Evolutionary conservation across 2,113 vertebrate genomes (phyloP).

Genomic region (Ranitomeya imitator): DNA sequence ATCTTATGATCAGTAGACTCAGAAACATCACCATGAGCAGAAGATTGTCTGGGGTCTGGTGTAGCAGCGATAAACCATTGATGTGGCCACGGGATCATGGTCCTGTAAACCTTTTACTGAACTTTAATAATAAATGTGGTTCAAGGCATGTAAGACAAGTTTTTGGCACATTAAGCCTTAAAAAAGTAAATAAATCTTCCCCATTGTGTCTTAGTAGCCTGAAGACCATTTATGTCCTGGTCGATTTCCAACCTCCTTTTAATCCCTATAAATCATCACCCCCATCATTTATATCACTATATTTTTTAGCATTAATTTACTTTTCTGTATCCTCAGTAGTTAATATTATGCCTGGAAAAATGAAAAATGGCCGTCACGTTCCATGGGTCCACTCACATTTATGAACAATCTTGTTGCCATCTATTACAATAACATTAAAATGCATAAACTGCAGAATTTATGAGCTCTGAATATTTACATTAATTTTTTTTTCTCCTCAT

Average conservation of each 20-base stretch:
- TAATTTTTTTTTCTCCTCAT: neutral
- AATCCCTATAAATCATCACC: neutral
- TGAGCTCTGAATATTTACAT: constrained; percentile 8
- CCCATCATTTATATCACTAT: constrained; percentile 1
- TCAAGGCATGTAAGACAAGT: no score
- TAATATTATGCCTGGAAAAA: neutral
- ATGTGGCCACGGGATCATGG: no score
- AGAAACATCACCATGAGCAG: no score
- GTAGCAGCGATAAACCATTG: no score
- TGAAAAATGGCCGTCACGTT: neutral
- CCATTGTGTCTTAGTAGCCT: neutral
- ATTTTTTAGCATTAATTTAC: neutral
- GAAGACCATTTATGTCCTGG: neutral
- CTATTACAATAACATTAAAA: constrained; percentile 25
- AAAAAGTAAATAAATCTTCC: no score
- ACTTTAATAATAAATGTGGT: no score
- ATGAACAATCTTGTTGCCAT: neutral
- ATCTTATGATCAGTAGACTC: no score
- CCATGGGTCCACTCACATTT: neutral
- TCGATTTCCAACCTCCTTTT: neutral
- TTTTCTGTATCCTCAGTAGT: neutral
- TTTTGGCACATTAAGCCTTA: no score
- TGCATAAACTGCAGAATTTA: neutral
- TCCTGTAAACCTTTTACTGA: no score
- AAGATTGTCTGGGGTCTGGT: no score